Evolutionary conservation across 2,888 invertebrate species (phyloP), one percentile per base, ranked within the genome.

Genomic region (Halictus quadricinctus): DNA sequence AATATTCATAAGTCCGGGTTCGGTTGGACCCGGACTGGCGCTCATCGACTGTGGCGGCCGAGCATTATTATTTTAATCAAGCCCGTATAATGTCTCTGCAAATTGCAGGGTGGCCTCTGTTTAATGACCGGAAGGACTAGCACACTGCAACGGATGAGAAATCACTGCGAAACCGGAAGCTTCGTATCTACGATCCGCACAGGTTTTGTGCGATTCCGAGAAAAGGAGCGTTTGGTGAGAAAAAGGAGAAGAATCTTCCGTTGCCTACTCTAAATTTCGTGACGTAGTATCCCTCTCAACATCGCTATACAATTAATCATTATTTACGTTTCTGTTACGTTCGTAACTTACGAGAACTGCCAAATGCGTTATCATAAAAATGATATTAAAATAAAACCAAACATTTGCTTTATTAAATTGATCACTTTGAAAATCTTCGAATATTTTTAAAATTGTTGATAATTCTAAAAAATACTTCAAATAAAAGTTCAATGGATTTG

Each of bases 71-170:
- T 92, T 90, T 86, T 88, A 89, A 91, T 92, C 89, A 90, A 90
- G 88, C 85, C n/a, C 80, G 90, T 84, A 91, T 90, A 89, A 90
- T 90, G 89, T 90, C 89, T 90, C 85, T 86, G 89, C 89, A 90
- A 90, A 90, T 90, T 90, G 88, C 86, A 87, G 86, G 87, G 81
- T 83, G 83, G 81, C 80, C 80, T 81, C 80, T 60, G 87, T 83
- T 90, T 92, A 92, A 92, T 90, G 90, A 92, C 93, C 92, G 93
- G 93, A 93, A 92, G 91, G 87, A 89, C 89, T 88, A 88, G 85
- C 89, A 84, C 78, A 80, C 66, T 85, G 88, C 78, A 88, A 88
- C 88, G 88, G 88, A 89, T 86, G 90, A 87, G 85, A 82, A 88
- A 85, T 90, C 83, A 86, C 89, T 78, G 82, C 76, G 80, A 64